These are phyloP conservation scores for Protophormia terraenovae DNA, from an alignment of 2,888 invertebrate species.

Conservation along the genomic window DNA sequence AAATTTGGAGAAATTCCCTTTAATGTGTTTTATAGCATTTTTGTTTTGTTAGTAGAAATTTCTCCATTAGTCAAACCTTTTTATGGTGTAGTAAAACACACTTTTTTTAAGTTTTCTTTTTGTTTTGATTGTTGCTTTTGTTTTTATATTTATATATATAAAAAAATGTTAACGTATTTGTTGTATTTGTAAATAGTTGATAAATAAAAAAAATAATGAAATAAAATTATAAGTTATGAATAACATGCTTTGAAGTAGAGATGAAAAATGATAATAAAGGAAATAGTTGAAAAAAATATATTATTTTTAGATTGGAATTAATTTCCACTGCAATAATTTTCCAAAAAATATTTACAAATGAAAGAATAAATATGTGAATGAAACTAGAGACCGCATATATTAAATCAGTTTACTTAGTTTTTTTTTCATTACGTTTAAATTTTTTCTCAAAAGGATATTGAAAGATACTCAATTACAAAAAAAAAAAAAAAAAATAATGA, in stretches of 20 bases:
- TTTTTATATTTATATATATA: neutral
- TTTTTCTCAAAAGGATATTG: too few relatives aligned
- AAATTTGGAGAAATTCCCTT: constrained; percentile 74
- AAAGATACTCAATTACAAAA: too few relatives aligned
- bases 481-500: too few relatives aligned
- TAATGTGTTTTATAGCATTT: constrained; percentile 37
- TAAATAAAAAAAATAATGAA: neutral
- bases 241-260: constrained; percentile 36
- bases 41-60: constrained; percentile 52
- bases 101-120: constrained; percentile 63
- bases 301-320: too few relatives aligned
- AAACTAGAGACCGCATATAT: too few relatives aligned
- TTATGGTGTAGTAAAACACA: constrained; percentile 77
- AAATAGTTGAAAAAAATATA: too few relatives aligned
- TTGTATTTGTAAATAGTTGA: constrained; percentile 36
- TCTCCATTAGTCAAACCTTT: constrained; percentile 76
- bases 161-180: constrained; percentile 28
- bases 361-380: too few relatives aligned
- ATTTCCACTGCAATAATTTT: too few relatives aligned
- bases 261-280: constrained; percentile 24
- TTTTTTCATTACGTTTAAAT: too few relatives aligned
- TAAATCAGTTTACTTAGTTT: too few relatives aligned
- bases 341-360: too few relatives aligned
- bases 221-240: constrained; percentile 31
- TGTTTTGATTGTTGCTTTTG: constrained; percentile 21